A percentile compares a stretch with the other conserved stretches of the same genome.
phyloP scores from a whole-genome alignment of 2,888 invertebrate species.

The Odontocolon sp. region DNA sequence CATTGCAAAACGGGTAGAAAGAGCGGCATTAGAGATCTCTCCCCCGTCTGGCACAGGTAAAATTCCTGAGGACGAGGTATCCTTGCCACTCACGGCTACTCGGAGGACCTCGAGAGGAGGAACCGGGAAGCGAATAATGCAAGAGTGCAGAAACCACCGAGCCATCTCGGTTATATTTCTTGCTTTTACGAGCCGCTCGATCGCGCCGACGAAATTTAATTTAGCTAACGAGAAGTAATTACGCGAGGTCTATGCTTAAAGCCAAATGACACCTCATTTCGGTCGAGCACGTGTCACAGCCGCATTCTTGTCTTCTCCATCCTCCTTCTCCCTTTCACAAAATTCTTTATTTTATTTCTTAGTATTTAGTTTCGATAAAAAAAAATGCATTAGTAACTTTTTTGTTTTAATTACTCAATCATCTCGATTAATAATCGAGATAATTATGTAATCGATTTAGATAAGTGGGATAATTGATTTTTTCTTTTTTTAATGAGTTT shows the following conservation, averaged over 20 bases:
- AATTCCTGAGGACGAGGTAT: not conserved
- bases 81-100: not conserved
- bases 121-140: not conserved
- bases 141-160: too few relatives aligned
- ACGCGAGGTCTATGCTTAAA: not conserved
- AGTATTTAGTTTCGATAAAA: not conserved
- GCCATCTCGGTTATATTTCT: not conserved
- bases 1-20: not conserved
- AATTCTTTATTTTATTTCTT: not conserved
- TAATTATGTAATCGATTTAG: not conserved
- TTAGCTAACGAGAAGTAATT: conserved; percentile 1
- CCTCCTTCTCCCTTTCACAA: not conserved
- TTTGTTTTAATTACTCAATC: not conserved
- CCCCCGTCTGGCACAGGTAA: not conserved
- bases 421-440: not conserved
- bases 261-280: conserved; percentile 3
- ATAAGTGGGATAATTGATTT: not conserved
- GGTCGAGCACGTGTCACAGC: not conserved
- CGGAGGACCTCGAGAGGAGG: not conserved
- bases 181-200: not conserved
- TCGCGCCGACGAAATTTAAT: not conserved
- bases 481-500: not conserved
- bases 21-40: not conserved
- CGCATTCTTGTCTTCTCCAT: not conserved
- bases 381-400: too few relatives aligned